Conservation (phyloP, 37 sponge, comb jelly and placozoan species). For the Tethya wilhelma region DNA sequence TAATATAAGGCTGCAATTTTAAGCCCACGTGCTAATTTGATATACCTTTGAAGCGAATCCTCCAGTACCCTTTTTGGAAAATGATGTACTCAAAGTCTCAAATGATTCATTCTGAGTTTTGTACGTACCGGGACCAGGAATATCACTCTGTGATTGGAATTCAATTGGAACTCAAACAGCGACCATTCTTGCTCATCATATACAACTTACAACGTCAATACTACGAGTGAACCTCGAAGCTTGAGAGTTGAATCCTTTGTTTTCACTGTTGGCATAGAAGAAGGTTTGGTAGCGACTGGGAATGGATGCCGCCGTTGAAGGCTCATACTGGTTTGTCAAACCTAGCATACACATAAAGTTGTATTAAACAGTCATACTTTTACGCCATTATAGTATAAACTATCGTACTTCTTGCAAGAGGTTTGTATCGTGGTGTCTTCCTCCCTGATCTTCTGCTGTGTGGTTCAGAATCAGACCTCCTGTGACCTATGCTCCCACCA, state of each 20-base stretch:
- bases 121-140: slow-evolving; percentile 84
- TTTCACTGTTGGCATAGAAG: slow-evolving; percentile 68
- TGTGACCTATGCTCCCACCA: background rate
- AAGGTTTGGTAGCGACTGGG: slow-evolving; percentile 87
- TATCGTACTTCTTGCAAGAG: no score
- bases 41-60: slow-evolving; percentile 86
- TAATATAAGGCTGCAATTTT: no score
- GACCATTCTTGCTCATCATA: background rate
- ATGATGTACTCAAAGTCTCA: slow-evolving; percentile 10
- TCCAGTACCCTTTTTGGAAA: slow-evolving; percentile 69
- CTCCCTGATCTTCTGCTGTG: no score
- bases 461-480: no score
- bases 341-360: no score
- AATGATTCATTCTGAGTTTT: background rate
- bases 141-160: slow-evolving; percentile 50
- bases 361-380: no score
- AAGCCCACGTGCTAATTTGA: no score
- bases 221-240: slow-evolving; percentile 72
- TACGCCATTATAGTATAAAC: no score
- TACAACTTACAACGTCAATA: slow-evolving; percentile 30
- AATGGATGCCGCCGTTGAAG: slow-evolving; percentile 80
- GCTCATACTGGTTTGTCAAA: slow-evolving; percentile 24
- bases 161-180: no score
- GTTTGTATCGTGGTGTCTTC: no score
- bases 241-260: slow-evolving; percentile 79